Evolutionary conservation across 2,888 invertebrate genomes (phyloP).

Genomic region (Ophraella communa): DNA sequence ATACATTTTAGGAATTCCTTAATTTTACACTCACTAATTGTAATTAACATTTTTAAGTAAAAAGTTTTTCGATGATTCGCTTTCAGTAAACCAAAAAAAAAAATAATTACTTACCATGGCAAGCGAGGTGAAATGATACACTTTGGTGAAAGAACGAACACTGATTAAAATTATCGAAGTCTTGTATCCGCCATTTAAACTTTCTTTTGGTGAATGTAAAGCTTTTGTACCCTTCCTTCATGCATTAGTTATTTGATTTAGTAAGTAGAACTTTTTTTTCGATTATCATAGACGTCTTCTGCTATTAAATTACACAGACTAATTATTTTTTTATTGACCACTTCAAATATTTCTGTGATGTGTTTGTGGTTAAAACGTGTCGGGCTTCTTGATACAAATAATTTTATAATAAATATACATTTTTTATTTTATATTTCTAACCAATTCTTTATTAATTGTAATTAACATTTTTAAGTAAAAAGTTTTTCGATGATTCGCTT

Average conservation of each 20-base stretch:
- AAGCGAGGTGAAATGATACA: conserved; percentile 41
- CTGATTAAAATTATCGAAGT: conserved; percentile 42
- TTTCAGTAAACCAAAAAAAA: not conserved
- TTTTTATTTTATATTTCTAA: too few relatives aligned
- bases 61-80: not conserved
- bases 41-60: not conserved
- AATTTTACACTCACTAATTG: too few relatives aligned
- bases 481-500: not conserved
- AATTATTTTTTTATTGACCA: conserved; percentile 7
- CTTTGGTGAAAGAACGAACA: conserved; percentile 40
- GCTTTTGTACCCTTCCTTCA: conserved; percentile 42
- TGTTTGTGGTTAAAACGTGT: too few relatives aligned
- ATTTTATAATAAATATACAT: too few relatives aligned
- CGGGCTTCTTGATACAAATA: too few relatives aligned
- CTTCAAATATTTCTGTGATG: too few relatives aligned
- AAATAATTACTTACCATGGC: conserved; percentile 44
- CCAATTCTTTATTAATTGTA: too few relatives aligned
- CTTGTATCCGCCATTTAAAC: conserved; percentile 47
- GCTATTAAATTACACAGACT: conserved; percentile 10
- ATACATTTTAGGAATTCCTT: too few relatives aligned
- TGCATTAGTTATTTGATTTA: conserved; percentile 14
- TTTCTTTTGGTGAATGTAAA: conserved; percentile 46
- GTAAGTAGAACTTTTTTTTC: conserved; percentile 8
- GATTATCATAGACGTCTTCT: not conserved
- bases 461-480: not conserved